Conservation (phyloP, 1,140 invertebrate species). For the Drosophila bifasciata region DNA sequence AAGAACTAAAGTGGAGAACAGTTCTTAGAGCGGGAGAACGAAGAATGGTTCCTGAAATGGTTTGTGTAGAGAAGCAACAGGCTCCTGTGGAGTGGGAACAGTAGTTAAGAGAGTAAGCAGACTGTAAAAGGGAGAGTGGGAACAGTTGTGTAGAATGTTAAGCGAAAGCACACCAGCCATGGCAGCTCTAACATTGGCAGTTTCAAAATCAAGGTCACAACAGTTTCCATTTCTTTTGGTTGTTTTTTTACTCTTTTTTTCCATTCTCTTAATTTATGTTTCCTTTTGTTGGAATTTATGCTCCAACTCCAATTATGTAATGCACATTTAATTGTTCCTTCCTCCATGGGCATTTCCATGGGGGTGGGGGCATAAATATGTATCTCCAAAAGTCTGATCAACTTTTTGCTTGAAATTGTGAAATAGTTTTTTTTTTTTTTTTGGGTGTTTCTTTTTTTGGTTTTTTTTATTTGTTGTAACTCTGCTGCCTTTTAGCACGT, state of each 20-base stretch:
- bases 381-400: slow-evolving; percentile 24
- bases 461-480: slow-evolving; percentile 26
- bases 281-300: slow-evolving; percentile 17
- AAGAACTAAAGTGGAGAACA: too few species aligned
- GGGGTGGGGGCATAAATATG: not conserved
- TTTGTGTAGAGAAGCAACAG: too few species aligned
- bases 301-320: slow-evolving; percentile 38
- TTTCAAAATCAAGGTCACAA: slow-evolving; percentile 32
- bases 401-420: slow-evolving; percentile 35
- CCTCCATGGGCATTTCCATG: not conserved
- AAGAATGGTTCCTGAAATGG: too few species aligned
- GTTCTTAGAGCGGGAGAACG: too few species aligned
- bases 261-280: too few species aligned
- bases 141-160: too few species aligned
- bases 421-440: slow-evolving; percentile 41
- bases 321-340: slow-evolving; percentile 58
- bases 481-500: slow-evolving; percentile 50
- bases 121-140: too few species aligned
- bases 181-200: too few species aligned
- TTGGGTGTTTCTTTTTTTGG: not conserved
- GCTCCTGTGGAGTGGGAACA: too few species aligned
- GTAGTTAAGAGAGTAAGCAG: too few species aligned
- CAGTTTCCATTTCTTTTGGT: slow-evolving; percentile 34
- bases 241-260: slow-evolving; percentile 8
- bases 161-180: too few species aligned